These are phyloP conservation scores for Anolis sagrei DNA, from an alignment of 2,113 vertebrate genomes.

Conservation along the genomic window DNA sequence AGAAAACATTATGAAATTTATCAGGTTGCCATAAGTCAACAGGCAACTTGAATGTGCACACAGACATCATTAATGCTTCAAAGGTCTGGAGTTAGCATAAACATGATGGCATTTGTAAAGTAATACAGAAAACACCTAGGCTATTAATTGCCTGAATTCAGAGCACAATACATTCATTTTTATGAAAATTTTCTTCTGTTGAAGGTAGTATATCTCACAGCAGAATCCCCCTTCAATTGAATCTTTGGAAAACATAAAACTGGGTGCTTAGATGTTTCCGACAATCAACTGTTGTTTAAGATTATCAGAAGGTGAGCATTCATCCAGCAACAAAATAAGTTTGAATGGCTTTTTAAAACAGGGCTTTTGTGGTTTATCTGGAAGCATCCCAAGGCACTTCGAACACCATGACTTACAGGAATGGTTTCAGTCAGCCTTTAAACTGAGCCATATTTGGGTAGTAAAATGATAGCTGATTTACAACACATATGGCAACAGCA, in stretches of 20 bases:
- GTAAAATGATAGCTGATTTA: conserved; percentile 23
- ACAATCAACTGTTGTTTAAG: neutral
- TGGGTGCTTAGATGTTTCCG: neutral
- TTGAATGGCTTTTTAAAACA: neutral
- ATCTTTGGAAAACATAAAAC: neutral
- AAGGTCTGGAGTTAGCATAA: too few relatives aligned
- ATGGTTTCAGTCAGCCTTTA: conserved; percentile 24
- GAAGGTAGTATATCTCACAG: too few relatives aligned
- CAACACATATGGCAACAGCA: conserved; percentile 5
- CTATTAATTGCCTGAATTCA: too few relatives aligned
- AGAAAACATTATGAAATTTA: too few relatives aligned
- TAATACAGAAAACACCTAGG: too few relatives aligned
- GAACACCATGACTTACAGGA: conserved; percentile 19
- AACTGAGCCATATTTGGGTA: neutral
- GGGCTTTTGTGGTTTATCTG: neutral
- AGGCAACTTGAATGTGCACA: too few relatives aligned
- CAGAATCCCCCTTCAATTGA: too few relatives aligned
- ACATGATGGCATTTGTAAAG: too few relatives aligned
- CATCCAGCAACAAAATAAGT: neutral
- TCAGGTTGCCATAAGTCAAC: too few relatives aligned
- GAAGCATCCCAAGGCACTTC: neutral
- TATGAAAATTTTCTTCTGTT: too few relatives aligned
- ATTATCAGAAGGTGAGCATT: neutral
- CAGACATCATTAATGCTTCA: too few relatives aligned
- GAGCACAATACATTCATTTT: too few relatives aligned